These are phyloP conservation scores for Spheniscus mendiculus DNA, from an alignment of 2,113 vertebrate genomes.

Conservation along the genomic window DNA sequence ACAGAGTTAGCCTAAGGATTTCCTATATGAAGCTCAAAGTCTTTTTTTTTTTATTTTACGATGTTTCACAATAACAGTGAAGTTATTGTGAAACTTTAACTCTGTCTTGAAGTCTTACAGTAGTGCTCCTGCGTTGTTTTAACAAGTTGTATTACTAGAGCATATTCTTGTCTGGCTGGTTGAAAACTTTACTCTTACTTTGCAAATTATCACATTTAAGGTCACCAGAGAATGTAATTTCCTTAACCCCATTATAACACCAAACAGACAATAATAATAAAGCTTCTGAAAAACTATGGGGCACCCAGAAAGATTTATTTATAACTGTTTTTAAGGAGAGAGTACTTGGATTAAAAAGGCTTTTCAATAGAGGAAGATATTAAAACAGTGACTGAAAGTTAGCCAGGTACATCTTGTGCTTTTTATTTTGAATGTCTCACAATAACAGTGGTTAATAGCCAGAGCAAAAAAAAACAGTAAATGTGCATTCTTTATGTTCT, in stretches of 20 bases:
- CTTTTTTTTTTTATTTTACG: too few relatives aligned
- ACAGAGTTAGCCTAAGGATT: neutral
- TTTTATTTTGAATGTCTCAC: neutral
- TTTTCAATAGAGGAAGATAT: neutral
- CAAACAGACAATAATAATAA: neutral
- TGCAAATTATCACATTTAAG: neutral
- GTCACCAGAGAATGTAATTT: neutral
- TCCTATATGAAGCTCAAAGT: neutral
- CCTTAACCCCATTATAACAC: neutral
- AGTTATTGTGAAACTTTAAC: neutral
- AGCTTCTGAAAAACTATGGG: neutral
- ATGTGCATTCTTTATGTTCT: neutral
- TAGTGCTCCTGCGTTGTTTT: neutral
- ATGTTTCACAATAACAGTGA: neutral
- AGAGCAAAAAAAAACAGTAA: neutral
- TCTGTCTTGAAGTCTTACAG: neutral
- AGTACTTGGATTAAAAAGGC: neutral
- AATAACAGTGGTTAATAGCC: neutral
- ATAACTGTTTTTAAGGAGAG: neutral
- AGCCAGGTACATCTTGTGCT: neutral
- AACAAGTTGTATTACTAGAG: neutral
- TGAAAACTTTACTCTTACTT: neutral
- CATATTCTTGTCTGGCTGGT: neutral
- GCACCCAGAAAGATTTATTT: neutral
- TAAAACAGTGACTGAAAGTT: neutral